phyloP scores from a whole-genome alignment of 2,888 invertebrate species.

The Hydraecia micacea region DNA sequence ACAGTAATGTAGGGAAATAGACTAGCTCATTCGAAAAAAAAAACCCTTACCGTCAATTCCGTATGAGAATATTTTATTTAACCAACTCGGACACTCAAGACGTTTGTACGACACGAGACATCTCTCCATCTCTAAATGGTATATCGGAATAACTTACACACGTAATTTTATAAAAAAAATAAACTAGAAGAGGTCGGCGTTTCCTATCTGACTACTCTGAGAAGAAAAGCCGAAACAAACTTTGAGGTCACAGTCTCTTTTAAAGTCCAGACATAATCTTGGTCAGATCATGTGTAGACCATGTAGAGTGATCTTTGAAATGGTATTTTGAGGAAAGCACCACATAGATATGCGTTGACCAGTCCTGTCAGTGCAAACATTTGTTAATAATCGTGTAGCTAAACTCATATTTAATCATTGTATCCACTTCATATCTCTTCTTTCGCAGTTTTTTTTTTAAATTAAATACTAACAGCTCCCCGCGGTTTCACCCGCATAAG shows the following conservation, averaged over 20 bases:
- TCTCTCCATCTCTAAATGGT: not conserved
- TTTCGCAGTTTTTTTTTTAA: too few relatives aligned
- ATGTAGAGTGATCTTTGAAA: not conserved
- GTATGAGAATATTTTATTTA: not conserved
- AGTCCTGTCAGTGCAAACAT: too few relatives aligned
- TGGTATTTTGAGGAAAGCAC: not conserved
- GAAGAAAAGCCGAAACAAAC: not conserved
- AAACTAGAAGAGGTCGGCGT: not conserved
- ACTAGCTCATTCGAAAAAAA: not conserved
- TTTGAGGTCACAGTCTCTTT: not conserved
- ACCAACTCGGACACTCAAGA: not conserved
- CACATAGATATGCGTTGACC: not conserved
- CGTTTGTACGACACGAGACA: not conserved
- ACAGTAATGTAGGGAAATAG: not conserved
- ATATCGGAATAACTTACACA: not conserved
- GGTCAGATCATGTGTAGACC: not conserved
- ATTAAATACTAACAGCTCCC: too few relatives aligned
- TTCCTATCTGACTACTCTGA: not conserved
- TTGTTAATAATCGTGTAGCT: too few relatives aligned
- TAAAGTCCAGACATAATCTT: not conserved
- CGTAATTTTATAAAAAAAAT: not conserved
- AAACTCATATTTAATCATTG: not conserved
- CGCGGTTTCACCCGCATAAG: too few relatives aligned
- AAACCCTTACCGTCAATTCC: not conserved
- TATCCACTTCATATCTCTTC: not conserved